Conservation (phyloP, 2,797 vertebrate genomes). For the Sciaenops ocellatus region DNA sequence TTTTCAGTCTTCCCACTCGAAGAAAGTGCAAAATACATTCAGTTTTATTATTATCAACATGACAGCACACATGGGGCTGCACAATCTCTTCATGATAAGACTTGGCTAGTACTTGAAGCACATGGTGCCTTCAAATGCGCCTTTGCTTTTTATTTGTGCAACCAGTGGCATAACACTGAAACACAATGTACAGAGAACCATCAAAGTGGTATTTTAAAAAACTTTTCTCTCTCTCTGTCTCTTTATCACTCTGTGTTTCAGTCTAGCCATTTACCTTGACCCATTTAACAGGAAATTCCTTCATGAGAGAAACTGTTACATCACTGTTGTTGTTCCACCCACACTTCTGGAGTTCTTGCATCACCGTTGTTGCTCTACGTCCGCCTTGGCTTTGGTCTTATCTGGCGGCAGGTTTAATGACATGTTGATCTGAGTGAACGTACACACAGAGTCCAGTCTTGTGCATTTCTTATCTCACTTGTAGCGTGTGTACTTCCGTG, state of each 20-base stretch:
- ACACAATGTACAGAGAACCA: constrained; percentile 3
- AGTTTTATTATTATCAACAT: not conserved
- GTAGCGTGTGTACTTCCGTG: not conserved
- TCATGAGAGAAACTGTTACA: constrained; percentile 65
- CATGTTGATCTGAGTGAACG: not conserved
- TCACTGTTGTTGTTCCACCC: constrained; percentile 49
- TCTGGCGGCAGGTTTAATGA: not conserved
- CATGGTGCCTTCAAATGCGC: not conserved
- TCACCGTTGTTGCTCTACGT: constrained; percentile 29
- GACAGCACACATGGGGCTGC: not conserved
- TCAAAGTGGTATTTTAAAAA: not conserved
- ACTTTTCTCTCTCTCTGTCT: not conserved
- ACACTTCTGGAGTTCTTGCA: constrained; percentile 21
- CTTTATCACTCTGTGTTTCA: constrained; percentile 15
- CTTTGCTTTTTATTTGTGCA: not conserved
- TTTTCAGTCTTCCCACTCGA: constrained; percentile 1
- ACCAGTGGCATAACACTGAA: not conserved
- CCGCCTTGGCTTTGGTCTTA: constrained; percentile 1
- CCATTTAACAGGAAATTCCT: constrained; percentile 31
- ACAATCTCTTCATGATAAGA: not conserved
- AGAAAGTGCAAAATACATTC: not conserved
- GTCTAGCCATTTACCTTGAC: not conserved
- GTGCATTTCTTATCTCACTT: constrained; percentile 11
- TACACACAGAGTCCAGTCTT: not conserved
- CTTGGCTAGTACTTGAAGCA: not conserved